phyloP scores from a whole-genome alignment of 1,140 invertebrate genomes.

The Cotesia vestalis region DNA sequence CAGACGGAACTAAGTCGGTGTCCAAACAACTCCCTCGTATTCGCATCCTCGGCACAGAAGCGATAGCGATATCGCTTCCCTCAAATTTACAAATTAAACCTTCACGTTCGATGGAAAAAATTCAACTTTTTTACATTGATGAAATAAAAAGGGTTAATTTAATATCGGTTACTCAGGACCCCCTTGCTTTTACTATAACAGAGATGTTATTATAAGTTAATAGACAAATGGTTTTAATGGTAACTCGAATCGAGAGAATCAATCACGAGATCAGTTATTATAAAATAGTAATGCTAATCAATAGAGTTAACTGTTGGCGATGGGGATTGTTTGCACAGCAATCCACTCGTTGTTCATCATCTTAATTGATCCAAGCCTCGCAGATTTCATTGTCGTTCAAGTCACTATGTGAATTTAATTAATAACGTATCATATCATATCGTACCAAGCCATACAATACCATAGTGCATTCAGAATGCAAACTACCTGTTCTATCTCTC shows the following conservation, averaged over 20 bases:
- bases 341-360: conserved; percentile 60
- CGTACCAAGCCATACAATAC: too few relatives aligned
- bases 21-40: conserved; percentile 53
- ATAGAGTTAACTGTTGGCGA: conserved; percentile 58
- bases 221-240: conserved; percentile 22
- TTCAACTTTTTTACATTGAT: background rate
- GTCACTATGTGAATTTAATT: conserved; percentile 22
- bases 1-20: conserved; percentile 56
- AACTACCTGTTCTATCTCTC: background rate
- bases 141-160: conserved; percentile 8
- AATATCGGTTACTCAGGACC: too few relatives aligned
- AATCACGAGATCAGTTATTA: conserved; percentile 52
- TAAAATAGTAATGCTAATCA: conserved; percentile 66
- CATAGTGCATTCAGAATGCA: background rate
- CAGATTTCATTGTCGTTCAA: conserved; percentile 47
- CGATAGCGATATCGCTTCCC: conserved; percentile 3
- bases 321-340: conserved; percentile 57
- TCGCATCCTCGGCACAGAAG: conserved; percentile 34
- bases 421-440: background rate
- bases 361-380: conserved; percentile 58
- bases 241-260: conserved; percentile 10
- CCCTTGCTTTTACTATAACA: too few relatives aligned
- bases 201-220: too few relatives aligned
- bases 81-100: conserved; percentile 29
- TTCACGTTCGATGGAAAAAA: too few relatives aligned